Conservation (phyloP, 2,888 invertebrate genomes). For the Nipponacmea schrenckii region DNA sequence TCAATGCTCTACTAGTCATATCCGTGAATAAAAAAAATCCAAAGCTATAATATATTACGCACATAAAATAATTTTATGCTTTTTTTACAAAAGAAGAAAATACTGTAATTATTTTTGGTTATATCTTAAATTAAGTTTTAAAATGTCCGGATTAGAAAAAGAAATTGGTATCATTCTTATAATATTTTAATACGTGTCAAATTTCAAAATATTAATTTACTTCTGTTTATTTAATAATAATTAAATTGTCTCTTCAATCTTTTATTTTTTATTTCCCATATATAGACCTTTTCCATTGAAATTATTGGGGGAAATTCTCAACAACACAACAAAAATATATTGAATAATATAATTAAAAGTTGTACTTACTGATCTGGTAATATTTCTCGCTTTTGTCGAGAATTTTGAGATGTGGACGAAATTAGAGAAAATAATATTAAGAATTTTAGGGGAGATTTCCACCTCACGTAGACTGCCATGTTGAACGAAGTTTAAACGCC, state of each 20-base stretch:
- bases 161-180: too few species aligned
- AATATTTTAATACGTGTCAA: too few species aligned
- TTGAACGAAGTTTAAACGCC: background rate
- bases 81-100: too few species aligned
- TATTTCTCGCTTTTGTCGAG: conserved; percentile 47
- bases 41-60: too few species aligned
- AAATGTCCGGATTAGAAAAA: too few species aligned
- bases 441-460: background rate
- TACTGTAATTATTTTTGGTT: too few species aligned
- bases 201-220: too few species aligned
- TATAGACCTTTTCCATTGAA: too few species aligned
- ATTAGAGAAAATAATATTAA: background rate
- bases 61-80: too few species aligned
- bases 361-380: conserved; percentile 48
- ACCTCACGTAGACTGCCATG: background rate
- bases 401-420: conserved; percentile 35
- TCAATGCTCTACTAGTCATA: background rate
- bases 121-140: too few species aligned
- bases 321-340: background rate
- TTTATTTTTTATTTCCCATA: too few species aligned
- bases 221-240: background rate
- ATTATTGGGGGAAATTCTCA: too few species aligned
- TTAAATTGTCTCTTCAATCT: background rate
- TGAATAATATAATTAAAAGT: conserved; percentile 10
- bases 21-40: background rate